These are phyloP conservation scores for Stomatorhinus walkeri DNA, from an alignment of 2,797 vertebrate genomes.

Conservation along the genomic window DNA sequence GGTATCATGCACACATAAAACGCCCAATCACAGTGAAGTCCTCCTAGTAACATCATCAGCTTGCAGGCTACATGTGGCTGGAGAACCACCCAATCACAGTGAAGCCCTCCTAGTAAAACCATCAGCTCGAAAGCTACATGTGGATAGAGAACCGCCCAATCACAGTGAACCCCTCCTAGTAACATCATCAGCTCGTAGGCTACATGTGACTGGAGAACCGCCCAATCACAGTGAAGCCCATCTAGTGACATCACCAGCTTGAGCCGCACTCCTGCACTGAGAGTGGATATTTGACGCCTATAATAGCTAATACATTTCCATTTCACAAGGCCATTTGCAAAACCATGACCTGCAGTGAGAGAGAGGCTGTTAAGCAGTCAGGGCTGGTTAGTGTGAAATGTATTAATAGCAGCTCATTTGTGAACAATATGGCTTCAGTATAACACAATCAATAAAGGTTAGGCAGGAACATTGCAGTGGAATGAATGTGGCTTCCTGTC, in stretches of 20 bases:
- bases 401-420: not conserved
- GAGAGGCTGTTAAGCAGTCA: not conserved
- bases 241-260: not conserved
- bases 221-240: not conserved
- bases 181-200: not conserved
- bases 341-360: not conserved
- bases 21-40: no score
- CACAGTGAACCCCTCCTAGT: not conserved
- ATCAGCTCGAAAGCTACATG: not conserved
- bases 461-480: not conserved
- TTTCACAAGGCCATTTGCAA: slow-evolving; percentile 1
- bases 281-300: not conserved
- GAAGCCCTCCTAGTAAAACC: not conserved
- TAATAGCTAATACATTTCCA: not conserved
- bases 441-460: slow-evolving; percentile 2
- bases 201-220: not conserved
- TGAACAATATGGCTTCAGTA: not conserved
- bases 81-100: not conserved
- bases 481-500: not conserved
- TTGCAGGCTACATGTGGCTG: no score
- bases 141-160: not conserved
- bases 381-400: not conserved
- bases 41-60: no score
- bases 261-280: not conserved
- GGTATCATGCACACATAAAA: not conserved